Evolutionary conservation across 1,140 invertebrate genomes (phyloP), one percentile per base, ranked within the genome.

Genomic region (Heliconius congener): DNA sequence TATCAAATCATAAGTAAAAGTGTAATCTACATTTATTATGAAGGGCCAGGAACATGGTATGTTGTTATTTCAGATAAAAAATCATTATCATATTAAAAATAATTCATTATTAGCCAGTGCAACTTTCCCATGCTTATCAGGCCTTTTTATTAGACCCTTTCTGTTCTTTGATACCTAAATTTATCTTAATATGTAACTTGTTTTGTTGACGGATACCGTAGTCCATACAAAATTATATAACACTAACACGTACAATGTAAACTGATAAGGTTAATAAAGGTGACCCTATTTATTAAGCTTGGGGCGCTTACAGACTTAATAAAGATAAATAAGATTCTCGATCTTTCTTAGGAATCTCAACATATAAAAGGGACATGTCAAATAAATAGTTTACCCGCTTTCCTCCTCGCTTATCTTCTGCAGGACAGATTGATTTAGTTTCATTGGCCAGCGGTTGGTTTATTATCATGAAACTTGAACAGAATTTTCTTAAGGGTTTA

Each of bases 401-500:
- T 66, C 57, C 57, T 76, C 74, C 23, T 66, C 55, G 55, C 57
- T 76, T 76, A 76, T 76, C 55, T 76, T 57, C 52, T 13, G 73
- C 34, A 42, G 57, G 34, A 76, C 74, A 76, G 74, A 76, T 76
- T 76, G 60, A 76, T 76, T 71, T 76, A 76, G 60, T 71, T 76
- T 71, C 66, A 76, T 71, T 66, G 60, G 55, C 37, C 42, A 34
- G 37, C n/a, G 74, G 74, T 66, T 57, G 74, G 16, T 76, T 27
- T 76, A 76, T 76, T 76, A 42, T 76, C n/a, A 37, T 39, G 60
- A 66, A 30, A 66, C 9, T 66, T 16, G 23, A 66, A 66, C 55
- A 23, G 55, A 66, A 30, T 27, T 27, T 16, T 11, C 27, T 66
- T 66, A 1, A 1, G 0, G 2, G 60, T 27, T 66, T 66, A 13